Evolutionary conservation across 2,113 vertebrate genomes (phyloP), one percentile per base, ranked within the genome.

Genomic region (Dendropsophus ebraccatus): DNA sequence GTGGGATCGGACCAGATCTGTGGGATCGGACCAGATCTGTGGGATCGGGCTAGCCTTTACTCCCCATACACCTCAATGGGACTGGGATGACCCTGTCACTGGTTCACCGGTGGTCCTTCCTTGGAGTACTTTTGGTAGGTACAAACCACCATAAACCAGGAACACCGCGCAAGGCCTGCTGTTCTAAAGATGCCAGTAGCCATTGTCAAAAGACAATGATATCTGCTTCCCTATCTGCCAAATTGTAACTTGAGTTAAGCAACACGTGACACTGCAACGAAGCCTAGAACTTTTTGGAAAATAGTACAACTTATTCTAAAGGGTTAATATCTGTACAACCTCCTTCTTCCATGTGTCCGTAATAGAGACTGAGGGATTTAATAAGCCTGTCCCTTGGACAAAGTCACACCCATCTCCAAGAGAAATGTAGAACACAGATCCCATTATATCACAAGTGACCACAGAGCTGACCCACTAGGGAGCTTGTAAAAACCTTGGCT

Each of bases 381-480:
- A 70, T 45, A 35, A 83, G 41, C 10, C 62, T 56, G 75, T 67
- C 62, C 49, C 76, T 70, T 12, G 62, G 84, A 86, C 65, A 54
- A 80, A 70, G 47, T 78, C 75, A 80, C 84, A 86, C 76, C 75
- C 84, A 56, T 30, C 47, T 86, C 32, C 17, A 58, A 52, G 49
- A 79, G 76, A 56, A 80, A 1, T 56, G 30, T 19, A 69, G 84
- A 86, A 86, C 84, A 86, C 75, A 80, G 75, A 19, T 37, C 25
- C 84, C 72, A 86, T 86, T 86, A 86, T 86, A 79, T 79, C 62
- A 67, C 16, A 25, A 80, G 75, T 80, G 84, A 86, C 84, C 84
- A 69, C 62, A 80, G 84, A 25, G 50, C 84, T 86, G 84, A 86
- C 84, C 84, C 84, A 49, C 84, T 37, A 72, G 84, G 84, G 84